These are phyloP conservation scores for Coelopa pilipes DNA, from an alignment of 2,888 invertebrate genomes.

Conservation along the genomic window DNA sequence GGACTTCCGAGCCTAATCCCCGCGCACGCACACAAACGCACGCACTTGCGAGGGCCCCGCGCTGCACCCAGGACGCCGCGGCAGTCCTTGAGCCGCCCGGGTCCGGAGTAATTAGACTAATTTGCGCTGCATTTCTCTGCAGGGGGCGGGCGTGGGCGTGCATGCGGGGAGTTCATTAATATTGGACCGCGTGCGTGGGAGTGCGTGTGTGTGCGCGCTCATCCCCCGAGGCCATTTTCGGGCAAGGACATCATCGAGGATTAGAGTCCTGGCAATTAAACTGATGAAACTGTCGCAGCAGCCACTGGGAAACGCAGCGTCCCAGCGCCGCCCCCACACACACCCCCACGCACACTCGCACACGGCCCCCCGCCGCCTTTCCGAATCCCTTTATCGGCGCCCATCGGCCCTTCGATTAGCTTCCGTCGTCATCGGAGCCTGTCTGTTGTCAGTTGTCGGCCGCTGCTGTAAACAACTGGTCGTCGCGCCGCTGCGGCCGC, in stretches of 20 bases:
- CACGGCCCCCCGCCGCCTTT: background rate
- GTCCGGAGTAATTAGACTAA: slow-evolving; percentile 30
- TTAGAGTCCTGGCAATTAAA: slow-evolving; percentile 41
- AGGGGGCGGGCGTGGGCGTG: slow-evolving; percentile 17
- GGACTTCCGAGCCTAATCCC: too few species aligned
- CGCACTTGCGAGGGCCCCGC: background rate
- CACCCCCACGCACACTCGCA: background rate
- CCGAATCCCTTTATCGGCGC: background rate
- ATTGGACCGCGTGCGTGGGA: background rate
- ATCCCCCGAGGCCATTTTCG: slow-evolving; percentile 18
- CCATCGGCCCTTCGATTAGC: background rate
- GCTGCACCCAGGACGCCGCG: slow-evolving; percentile 15
- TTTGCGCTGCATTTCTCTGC: slow-evolving; percentile 30
- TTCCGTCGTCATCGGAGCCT: background rate
- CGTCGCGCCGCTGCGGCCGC: background rate
- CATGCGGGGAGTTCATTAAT: background rate
- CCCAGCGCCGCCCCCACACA: slow-evolving; percentile 16
- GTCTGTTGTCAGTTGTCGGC: background rate
- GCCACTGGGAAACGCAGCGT: slow-evolving; percentile 38
- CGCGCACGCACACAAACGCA: slow-evolving; percentile 12
- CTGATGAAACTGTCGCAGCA: slow-evolving; percentile 38
- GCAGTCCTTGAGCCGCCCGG: slow-evolving; percentile 25
- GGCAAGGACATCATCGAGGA: slow-evolving; percentile 28
- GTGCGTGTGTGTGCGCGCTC: background rate
- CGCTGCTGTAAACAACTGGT: background rate